phyloP scores from a whole-genome alignment of 2,113 vertebrate genomes.

The Ancistrus triradiatus region DNA sequence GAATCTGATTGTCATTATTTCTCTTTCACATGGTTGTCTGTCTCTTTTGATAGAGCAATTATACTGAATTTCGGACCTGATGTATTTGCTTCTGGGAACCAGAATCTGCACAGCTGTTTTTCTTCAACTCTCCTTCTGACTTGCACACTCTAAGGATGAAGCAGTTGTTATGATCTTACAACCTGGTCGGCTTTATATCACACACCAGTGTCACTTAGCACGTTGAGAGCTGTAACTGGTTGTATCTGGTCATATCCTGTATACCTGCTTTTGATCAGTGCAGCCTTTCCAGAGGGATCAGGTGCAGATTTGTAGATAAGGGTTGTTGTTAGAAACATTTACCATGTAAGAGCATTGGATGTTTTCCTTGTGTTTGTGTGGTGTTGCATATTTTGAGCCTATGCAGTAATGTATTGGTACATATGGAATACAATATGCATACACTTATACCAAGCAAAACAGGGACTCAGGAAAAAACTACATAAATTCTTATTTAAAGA shows the following conservation, averaged over 20 bases:
- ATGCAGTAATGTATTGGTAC: constrained; percentile 73
- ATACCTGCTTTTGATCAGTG: constrained; percentile 4
- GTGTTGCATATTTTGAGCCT: constrained; percentile 69
- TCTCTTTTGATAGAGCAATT: no score
- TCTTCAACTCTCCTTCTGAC: background rate
- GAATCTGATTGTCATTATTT: no score
- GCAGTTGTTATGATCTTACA: background rate
- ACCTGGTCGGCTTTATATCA: background rate
- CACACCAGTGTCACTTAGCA: background rate
- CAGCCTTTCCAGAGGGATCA: background rate
- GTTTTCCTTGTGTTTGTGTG: background rate
- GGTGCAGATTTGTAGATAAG: background rate
- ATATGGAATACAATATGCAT: no score
- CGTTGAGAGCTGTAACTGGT: background rate
- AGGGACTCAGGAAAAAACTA: no score
- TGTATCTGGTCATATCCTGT: background rate
- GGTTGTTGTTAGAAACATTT: constrained; percentile 11
- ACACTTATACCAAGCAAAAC: no score
- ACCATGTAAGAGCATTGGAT: background rate
- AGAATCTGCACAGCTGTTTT: background rate
- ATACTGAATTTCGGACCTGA: background rate
- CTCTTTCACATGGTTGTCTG: no score
- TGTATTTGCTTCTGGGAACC: background rate
- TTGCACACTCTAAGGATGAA: background rate
- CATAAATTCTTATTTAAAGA: no score